Percentiles rank a stretch among this genome's conserved stretches.
Evolutionary conservation across 2,113 vertebrate species (phyloP).

Genomic region (Isurus oxyrinchus): DNA sequence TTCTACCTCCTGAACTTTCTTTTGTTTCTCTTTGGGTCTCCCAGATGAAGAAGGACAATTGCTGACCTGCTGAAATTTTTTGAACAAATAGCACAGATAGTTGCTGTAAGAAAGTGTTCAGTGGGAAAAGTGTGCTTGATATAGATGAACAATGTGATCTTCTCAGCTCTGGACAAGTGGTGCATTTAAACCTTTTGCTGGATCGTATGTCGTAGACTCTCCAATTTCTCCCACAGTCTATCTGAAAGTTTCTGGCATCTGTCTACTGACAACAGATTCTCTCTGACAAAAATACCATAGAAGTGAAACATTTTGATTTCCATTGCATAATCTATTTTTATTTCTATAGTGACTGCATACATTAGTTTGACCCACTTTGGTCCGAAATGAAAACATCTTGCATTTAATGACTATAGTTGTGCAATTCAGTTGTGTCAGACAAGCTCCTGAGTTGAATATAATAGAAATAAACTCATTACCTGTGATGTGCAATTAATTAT

Average conservation of each 20-base stretch:
- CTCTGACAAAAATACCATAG: not conserved
- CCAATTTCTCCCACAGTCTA: not conserved
- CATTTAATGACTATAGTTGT: not conserved
- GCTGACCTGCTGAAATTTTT: not conserved
- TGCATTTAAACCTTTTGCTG: not conserved
- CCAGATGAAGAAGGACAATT: not conserved
- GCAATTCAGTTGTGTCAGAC: not conserved
- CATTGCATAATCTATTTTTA: not conserved
- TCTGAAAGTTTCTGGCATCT: not conserved
- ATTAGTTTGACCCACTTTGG: not conserved
- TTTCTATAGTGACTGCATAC: not conserved
- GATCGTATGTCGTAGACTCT: not conserved
- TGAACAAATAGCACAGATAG: not conserved
- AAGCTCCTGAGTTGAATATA: not conserved
- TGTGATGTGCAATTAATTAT: conserved; percentile 17
- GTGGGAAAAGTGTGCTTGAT: not conserved
- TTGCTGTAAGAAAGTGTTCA: not conserved
- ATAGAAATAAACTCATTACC: not conserved
- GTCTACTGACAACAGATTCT: not conserved
- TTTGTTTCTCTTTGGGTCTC: not conserved
- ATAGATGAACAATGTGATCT: not conserved
- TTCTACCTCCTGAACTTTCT: not conserved
- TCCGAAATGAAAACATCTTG: not conserved
- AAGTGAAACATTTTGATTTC: not conserved
- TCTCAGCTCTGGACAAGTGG: not conserved